Conservation (phyloP, 2,113 vertebrate genomes). For the Tachycineta bicolor region DNA sequence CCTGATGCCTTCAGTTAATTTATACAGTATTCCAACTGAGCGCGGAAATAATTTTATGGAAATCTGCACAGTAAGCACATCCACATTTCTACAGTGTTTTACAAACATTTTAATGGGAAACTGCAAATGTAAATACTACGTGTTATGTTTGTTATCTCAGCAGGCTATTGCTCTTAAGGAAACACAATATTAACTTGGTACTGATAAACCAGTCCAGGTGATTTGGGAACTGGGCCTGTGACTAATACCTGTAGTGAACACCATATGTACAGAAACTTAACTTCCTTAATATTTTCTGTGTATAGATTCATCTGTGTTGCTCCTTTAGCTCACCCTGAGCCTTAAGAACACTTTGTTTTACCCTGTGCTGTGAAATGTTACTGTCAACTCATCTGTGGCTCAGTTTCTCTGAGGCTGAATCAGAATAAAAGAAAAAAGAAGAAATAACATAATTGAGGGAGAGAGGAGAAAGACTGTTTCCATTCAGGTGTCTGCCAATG, state of each 20-base stretch:
- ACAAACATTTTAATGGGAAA: slow-evolving; percentile 9
- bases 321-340: background rate
- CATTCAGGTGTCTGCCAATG: background rate
- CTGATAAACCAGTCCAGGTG: background rate
- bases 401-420: background rate
- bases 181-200: background rate
- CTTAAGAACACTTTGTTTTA: background rate
- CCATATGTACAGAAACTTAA: background rate
- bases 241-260: background rate
- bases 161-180: background rate
- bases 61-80: slow-evolving; percentile 37
- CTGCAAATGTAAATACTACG: background rate
- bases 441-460: background rate
- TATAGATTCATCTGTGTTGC: background rate
- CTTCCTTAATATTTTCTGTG: background rate
- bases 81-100: background rate
- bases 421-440: background rate
- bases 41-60: background rate
- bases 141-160: background rate
- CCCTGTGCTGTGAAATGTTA: background rate
- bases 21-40: background rate
- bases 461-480: background rate
- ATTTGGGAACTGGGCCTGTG: background rate
- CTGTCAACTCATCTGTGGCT: background rate
- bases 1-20: background rate